Evolutionary conservation across 2,888 invertebrate species (phyloP), one percentile per base, ranked within the genome.

Genomic region (Limnephilus marmoratus): DNA sequence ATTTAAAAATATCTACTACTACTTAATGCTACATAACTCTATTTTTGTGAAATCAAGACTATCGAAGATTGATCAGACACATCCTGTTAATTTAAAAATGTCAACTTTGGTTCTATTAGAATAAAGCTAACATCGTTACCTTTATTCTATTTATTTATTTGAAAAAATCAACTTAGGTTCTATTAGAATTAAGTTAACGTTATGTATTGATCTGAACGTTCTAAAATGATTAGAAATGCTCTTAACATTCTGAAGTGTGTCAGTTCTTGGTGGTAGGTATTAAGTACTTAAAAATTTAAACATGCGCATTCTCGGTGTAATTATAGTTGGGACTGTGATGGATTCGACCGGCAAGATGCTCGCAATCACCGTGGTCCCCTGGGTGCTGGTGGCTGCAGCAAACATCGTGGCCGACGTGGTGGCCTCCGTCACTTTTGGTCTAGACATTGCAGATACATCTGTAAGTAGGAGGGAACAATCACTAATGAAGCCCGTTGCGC

Each of bases 341-440:
- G 83, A 49, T 18, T 13, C 31, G 15, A 31, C 11, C 1, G 82
- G 90, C n/a, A 89, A 53, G 24, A 86, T 90, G 18, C 94, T 94
- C 88, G 92, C 90, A 11, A 80, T 94, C 2, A 94, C 94, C 89
- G 95, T 95, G 92, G 94, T 95, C 94, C 96, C 96, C 15, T 96
- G 96, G 96, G 94, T 96, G 68, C 29, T 95, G 12, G 94, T 94
- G 9, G 94, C 95, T 11, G 93, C 95, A 2, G 94, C 94, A 7
- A 95, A 95, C 7, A 94, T 95, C 92, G 92, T 96, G 15, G 94
- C 96, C 89, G 96, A 96, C 94, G 95, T 95, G 24, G 95, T 95
- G 9, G 95, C 96, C 29, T 95, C 95, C 13, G 95, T 95, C n/a
- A 95, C 95, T 93, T 95, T 95, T 93, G 95, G 95, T 37, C 90